Evolutionary conservation across 2,797 vertebrate species (phyloP).

Genomic region (Pteronotus mesoamericanus): DNA sequence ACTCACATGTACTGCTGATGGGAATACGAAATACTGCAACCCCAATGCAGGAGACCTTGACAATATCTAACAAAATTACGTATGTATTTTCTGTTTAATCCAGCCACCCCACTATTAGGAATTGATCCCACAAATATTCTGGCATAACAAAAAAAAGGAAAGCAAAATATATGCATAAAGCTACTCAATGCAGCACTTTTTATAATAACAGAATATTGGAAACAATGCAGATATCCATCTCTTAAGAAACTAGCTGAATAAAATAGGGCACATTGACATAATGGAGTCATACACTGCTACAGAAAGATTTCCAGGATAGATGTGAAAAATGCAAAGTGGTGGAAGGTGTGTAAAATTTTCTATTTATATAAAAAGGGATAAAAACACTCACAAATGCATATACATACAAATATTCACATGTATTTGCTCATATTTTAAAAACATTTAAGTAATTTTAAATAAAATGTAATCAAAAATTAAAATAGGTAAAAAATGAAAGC

Average conservation of each 20-base stretch:
- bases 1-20: background rate
- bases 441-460: background rate
- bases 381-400: background rate
- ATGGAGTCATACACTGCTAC: background rate
- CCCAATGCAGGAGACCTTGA: background rate
- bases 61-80: background rate
- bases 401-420: background rate
- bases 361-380: background rate
- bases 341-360: background rate
- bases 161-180: background rate
- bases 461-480: background rate
- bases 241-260: background rate
- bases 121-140: background rate
- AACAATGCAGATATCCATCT: background rate
- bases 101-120: background rate
- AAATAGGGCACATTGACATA: background rate
- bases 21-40: background rate
- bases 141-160: background rate
- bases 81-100: background rate
- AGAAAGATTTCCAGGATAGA: background rate
- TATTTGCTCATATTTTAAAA: background rate
- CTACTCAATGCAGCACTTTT: background rate
- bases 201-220: background rate
- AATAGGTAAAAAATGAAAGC: constrained; percentile 14
- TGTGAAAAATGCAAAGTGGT: background rate